Evolutionary conservation across 64 coral and sea anemone genomes (phyloP), one percentile per base, ranked within the genome.

Genomic region (Montipora foliosa): DNA sequence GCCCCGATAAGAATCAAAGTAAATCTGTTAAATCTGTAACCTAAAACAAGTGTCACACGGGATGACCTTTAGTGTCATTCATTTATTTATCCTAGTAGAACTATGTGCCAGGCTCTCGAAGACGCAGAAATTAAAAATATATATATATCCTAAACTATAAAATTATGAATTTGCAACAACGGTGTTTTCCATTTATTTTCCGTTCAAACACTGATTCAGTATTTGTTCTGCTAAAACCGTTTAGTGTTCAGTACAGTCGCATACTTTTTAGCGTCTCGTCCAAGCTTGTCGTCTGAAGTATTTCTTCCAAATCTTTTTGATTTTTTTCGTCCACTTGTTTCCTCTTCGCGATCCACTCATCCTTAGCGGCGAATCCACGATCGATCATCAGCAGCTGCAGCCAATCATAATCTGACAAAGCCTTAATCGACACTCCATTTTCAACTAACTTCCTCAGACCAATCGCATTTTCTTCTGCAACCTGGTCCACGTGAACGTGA

Each of bases 281-380:
- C 72, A 89, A 73, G 16, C 49, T 45, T 62, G 87, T 89, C 21
- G 87, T 21, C 22, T 89, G 72, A 20, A 89, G 74, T 17, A 89
- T 89, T 77, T 89, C 75, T 21, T 89, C 87, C 50, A 89, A 78
- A 60, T 75, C 75, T 14, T 60, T 78, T 12, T 89, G 49, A 78
- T 89, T 89, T 89, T 61, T 78, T 19, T 89, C 51, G 49, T 89
- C 87, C 4, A 78, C 87, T 77, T 89, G 87, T 75, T 89, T 89
- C 49, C 87, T 75, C 21, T 89, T 89, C 6, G 87, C 50, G 49
- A 89, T 89, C 87, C 87, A 89, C 1, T 89, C 87, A 61, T 89
- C 87, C 58, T 89, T 89, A 13, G 87, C 87, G 2, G 87, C 73
- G 55, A 89, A 89, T 44, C 87, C 87, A 46, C 87, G 87, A 25